Percentiles rank a stretch among this genome's conserved stretches.
Evolutionary conservation across 2,888 invertebrate genomes (phyloP).

Genomic region (Polydrusus cervinus): DNA sequence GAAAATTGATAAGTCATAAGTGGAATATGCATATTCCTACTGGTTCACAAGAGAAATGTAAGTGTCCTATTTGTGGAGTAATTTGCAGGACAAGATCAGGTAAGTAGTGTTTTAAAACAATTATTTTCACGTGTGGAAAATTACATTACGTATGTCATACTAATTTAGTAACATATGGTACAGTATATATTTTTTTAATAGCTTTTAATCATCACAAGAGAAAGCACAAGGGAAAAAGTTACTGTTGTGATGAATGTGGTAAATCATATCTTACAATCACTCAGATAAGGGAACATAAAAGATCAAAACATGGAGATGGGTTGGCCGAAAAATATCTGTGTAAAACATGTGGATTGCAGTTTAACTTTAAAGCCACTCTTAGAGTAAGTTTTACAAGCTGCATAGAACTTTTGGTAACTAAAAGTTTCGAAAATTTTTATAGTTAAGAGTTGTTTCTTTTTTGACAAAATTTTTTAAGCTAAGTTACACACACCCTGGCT

Average conservation of each 20-base stretch:
- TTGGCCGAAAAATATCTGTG: constrained; percentile 1
- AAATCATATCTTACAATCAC: background rate
- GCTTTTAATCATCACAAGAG: constrained; percentile 11
- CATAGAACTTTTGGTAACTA: too few relatives aligned
- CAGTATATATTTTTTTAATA: background rate
- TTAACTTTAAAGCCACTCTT: constrained; percentile 9
- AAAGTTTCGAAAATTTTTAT: too few relatives aligned
- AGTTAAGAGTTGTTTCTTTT: too few relatives aligned
- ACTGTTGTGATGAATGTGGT: constrained; percentile 1
- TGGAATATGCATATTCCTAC: background rate
- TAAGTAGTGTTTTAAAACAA: constrained; percentile 5
- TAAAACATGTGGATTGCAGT: constrained; percentile 22
- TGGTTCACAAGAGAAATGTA: constrained; percentile 1
- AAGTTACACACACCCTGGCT: too few relatives aligned
- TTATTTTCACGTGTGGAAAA: too few relatives aligned
- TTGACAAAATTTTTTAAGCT: too few relatives aligned
- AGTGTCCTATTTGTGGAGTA: constrained; percentile 13
- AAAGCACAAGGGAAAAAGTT: constrained; percentile 5
- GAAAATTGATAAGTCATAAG: background rate
- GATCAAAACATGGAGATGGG: background rate
- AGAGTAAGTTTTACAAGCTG: background rate
- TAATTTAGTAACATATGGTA: too few relatives aligned
- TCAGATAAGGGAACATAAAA: constrained; percentile 8
- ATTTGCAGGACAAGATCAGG: constrained; percentile 7
- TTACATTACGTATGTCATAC: too few relatives aligned